Conservation (phyloP, 2,113 vertebrate species). For the Sceloporus tristichus region DNA sequence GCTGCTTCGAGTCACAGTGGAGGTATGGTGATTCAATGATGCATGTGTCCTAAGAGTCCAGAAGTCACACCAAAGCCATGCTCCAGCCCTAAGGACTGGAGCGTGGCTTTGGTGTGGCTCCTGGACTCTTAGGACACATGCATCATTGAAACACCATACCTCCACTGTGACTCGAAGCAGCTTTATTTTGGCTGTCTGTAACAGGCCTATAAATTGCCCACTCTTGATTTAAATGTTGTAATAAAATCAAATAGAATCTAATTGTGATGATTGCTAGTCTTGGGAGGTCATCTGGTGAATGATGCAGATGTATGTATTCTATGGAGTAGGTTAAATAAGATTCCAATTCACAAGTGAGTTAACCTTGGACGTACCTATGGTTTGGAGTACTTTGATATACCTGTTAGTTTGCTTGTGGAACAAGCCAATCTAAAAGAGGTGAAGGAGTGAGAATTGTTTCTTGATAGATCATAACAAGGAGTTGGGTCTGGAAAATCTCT, state of each 20-base stretch:
- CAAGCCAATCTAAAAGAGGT: not conserved
- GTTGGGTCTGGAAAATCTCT: not conserved
- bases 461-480: not conserved
- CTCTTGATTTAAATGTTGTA: not conserved
- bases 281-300: not conserved
- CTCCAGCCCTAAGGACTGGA: too few relatives aligned
- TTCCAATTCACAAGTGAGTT: not conserved
- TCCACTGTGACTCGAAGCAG: too few relatives aligned
- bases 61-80: too few relatives aligned
- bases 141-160: too few relatives aligned
- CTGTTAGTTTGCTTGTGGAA: not conserved
- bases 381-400: not conserved
- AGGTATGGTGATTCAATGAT: too few relatives aligned
- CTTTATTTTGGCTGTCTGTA: too few relatives aligned
- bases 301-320: slow-evolving; percentile 46
- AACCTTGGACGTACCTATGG: not conserved
- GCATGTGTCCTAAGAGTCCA: too few relatives aligned
- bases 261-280: not conserved
- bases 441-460: too few relatives aligned
- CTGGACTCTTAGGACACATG: too few relatives aligned
- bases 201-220: not conserved
- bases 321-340: not conserved
- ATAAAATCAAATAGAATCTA: not conserved
- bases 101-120: too few relatives aligned
- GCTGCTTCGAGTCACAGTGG: too few relatives aligned